Base-by-base conservation (phyloP, 2,797 vertebrate genomes). In the Gephyroberyx darwinii region DNA sequence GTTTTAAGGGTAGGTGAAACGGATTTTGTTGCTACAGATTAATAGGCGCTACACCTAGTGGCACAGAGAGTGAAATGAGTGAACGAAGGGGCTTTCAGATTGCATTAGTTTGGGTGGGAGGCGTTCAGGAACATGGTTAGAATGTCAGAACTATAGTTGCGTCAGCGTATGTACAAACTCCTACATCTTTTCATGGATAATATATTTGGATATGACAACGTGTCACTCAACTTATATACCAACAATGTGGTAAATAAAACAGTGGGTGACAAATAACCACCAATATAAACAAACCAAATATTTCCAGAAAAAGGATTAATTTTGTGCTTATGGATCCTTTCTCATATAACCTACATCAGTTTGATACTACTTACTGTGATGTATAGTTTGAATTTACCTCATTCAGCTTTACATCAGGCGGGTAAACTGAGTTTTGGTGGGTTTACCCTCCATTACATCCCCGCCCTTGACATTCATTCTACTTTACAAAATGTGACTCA, bases 1-100 rank as follows among this genome's bases (percentile, higher is more conserved):
- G 96, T 96, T 8, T 91, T 98, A 75, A 94, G 93, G 96, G 96
- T 98, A 94, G 77, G 87, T 19, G 0, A 71, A 61, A 70, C 2
- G 12, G 19, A 20, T 54, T 19, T 63, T 19, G 20, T 22, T 43
- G 12, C 51, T 2, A 6, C 26, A 45, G 10, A 12, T 20, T n/a
- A 5, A n/a, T 7, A 16, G 4, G 13, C 31, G 17, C 22, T 5
- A 53, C n/a, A 55, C 17, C 0, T 12, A 47, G 52, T 0, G 8
- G 20, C 17, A 33, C n/a, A 22, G 35, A 13, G n/a, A 31, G 14
- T 47, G 17, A 19, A 1, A 14, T 10, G 4, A 19, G 56, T 31
- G 4, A 47, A 59, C 37, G 6, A 4, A 54, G 55, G 30, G n/a
- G 10, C 33, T 2, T 26, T 3, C 16, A n/a, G 2, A 9, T 51